Evolutionary conservation across 1,140 invertebrate species (phyloP), one percentile per base, ranked within the genome.

Genomic region (Aphis gossypii): DNA sequence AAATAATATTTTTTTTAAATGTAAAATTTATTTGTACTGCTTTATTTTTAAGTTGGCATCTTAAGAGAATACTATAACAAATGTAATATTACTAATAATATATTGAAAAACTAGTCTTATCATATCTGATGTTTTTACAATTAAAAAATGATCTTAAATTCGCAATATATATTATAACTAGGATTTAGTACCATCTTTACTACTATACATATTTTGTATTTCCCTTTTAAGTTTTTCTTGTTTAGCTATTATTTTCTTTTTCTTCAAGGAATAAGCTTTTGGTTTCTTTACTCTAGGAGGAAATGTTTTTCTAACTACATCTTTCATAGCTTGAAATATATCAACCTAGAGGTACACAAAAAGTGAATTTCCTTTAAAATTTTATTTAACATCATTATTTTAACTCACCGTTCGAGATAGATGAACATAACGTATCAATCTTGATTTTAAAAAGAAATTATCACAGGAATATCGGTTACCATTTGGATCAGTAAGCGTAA

Each of bases 361-460:
- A 44, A 21, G 18, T 44, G 0, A 68, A 8, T 90, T 46, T 54
- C 3, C 21, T 88, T 35, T 51, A 21, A 21, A 41, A 41, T 41
- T 60, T 11, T 68, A 68, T 21, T 44, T 9, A 54, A 90, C 2
- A 68, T 30, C 20, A 30, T n/a, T 68, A n/a, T 90, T 92, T 46
- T 7, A 41, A 86, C 82, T 93, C 56, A 93, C 92, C 9, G 44
- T 86, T 56, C 9, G 82, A 86, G 92, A 83, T 56, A 93, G 86
- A 86, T 93, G 92, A 84, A 93, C 38, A 93, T 93, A 93, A 86
- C 92, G 92, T 84, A 93, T 93, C 23, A 93, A 38, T 86, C 92
- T 93, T 56, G 92, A 93, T 86, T 93, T 93, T 56, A 93, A 84
- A 83, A 54, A 93, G 6, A 93, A 56, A 44, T 86, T 56, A 86